Evolutionary conservation across 2,888 invertebrate species (phyloP), one percentile per base, ranked within the genome.

Genomic region (Patella depressa): DNA sequence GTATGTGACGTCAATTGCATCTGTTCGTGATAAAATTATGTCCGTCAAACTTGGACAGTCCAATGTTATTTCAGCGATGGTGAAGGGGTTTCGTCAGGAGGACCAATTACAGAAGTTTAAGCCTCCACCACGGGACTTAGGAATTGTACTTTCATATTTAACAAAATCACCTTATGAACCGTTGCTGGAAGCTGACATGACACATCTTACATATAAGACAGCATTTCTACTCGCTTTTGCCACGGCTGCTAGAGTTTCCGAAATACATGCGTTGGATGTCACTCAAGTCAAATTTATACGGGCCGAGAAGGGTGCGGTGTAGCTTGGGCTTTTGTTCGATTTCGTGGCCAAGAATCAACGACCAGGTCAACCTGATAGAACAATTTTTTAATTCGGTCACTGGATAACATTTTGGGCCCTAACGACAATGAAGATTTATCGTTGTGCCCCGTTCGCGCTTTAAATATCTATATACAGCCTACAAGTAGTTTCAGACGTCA

Each of bases 241-340:
- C n/a, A 71, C 71, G 11, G 71, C 71, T 19, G 71, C 71, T 24
- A 71, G 71, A 29, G 71, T 71, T 19, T 71, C 71, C n/a, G 71
- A 71, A 34, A 45, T 71, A 29, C 71, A 71, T 15, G 71, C 71
- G 17, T 71, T 71, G 29, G 71, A 71, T 24, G 34, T 45, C 17
- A 45, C 71, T 24, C 53, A 29, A 71, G 53, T 71, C 71, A 71
- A 29, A n/a, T 53, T 45, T 29, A 9, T 53, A n/a, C 57, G n/a
- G n/a, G 72, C 14, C 3, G 53, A 72, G 45, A 17, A 53, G 14
- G 45, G 53, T 29, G 45, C 45, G 11, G 71, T 72, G 24, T 2
- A n/a, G 15, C 53, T 72, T 17, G 15, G 72, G 11, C 15, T 53
- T n/a, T 11, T 72, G 45, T 53, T 14, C 9, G 72, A 72, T 14